Base-by-base conservation (phyloP, 2,797 vertebrate species). In the Poeciliopsis turneri region DNA sequence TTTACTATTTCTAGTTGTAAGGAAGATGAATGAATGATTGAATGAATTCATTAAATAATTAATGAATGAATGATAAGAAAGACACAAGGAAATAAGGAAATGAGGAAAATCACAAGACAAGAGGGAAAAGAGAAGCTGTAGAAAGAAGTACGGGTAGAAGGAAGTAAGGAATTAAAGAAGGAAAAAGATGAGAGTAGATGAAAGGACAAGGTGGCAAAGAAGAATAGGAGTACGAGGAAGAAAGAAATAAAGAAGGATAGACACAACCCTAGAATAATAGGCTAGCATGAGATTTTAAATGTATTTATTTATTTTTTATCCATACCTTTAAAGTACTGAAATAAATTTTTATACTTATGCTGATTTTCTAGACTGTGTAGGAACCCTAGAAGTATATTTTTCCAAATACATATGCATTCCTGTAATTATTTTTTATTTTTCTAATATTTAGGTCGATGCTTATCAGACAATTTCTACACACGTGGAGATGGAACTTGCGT, bases 381-480 rank as follows among this genome's bases (percentile, higher is more conserved):
- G 12, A 70, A 70, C 25, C 33, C 41, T 70, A 33, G 12, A 45
- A 5, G 49, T 78, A 9, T 66, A 47, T 23, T 41, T 18, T 76
- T 43, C 8, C 51, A 57, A 72, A 81, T 41, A n/a, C 5, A 75
- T 53, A n/a, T 28, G 79, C 46, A 20, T 28, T 20, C 6, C 23
- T 25, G 47, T 36, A n/a, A n/a, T 28, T 0, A 18, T 61, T 28
- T 49, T 4, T 12, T 78, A 18, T 73, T 6, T 66, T 6, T 51
- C 72, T 68, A 77, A 25, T 84, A 64, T 81, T 66, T 90, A 99
- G 98, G 97, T 64, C 95, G 57, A 47, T 98, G 97, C 90, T 93
- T 98, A 91, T 97, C 96, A 90, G 97, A 98, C 82, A 97, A 99
- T 89, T 98, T 98, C 94, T 98, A 98, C 83, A 95, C 95, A 72